phyloP scores from a whole-genome alignment of 2,113 vertebrate genomes.

The Thamnaconus septentrionalis region DNA sequence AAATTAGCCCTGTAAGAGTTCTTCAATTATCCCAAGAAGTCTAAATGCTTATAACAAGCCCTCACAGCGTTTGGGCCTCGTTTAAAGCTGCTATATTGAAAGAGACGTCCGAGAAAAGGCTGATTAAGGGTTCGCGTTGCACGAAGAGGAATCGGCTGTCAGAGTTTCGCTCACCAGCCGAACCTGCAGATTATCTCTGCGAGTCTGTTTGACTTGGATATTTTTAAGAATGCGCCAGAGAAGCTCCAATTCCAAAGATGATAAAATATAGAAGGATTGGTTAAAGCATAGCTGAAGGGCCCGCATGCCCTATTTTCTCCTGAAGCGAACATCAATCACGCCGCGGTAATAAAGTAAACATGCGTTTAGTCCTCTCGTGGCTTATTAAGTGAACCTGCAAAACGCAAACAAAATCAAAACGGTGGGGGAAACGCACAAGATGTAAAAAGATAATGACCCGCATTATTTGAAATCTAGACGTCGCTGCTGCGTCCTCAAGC shows the following conservation, averaged over 20 bases:
- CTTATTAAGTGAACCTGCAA: constrained; percentile 39
- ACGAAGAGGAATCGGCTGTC: no score
- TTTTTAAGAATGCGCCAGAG: background rate
- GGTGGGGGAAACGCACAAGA: no score
- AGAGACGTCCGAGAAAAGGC: no score
- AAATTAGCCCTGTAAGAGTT: constrained; percentile 22
- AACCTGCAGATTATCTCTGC: no score
- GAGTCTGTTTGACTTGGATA: no score
- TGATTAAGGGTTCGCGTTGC: no score
- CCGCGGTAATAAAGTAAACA: constrained; percentile 40
- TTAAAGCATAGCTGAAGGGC: constrained; percentile 32
- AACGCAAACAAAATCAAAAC: no score
- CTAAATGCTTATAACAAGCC: constrained; percentile 6
- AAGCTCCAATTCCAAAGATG: constrained; percentile 9
- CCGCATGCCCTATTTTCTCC: constrained; percentile 40
- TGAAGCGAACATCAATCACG: constrained; percentile 47
- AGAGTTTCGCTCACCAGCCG: constrained; percentile 9
- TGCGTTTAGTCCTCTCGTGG: constrained; percentile 37
- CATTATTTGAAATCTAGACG: no score
- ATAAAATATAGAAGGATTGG: constrained; percentile 22
- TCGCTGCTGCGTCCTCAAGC: no score
- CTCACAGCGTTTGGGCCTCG: no score
- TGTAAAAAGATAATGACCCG: no score
- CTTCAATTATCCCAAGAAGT: constrained; percentile 31
- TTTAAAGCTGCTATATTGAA: no score